Percentiles rank a stretch among this genome's conserved stretches.
These are phyloP conservation scores for Kuschelorhynchus macadamiae DNA, from an alignment of 2,888 invertebrate species.

Conservation along the genomic window DNA sequence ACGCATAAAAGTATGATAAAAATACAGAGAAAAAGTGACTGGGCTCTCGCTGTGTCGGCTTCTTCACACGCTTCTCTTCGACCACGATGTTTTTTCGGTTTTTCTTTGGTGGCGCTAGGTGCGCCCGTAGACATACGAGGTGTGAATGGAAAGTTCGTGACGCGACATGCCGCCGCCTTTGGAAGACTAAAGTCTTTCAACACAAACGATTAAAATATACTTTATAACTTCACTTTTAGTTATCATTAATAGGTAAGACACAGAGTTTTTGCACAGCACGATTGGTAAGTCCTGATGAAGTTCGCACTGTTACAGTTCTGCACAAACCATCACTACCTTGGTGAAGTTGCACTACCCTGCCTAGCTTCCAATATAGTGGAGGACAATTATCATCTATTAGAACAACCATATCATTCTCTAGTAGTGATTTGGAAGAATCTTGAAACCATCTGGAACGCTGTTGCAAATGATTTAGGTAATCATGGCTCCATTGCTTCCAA, in stretches of 20 bases:
- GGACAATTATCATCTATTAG: not conserved
- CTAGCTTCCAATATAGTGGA: not conserved
- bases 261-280: conserved; percentile 2
- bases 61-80: too few relatives aligned
- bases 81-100: too few relatives aligned
- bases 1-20: too few relatives aligned
- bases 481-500: too few relatives aligned
- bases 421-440: not conserved
- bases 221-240: not conserved
- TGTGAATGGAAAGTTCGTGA: too few relatives aligned
- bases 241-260: not conserved
- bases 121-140: too few relatives aligned
- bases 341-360: not conserved
- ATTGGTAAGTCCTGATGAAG: not conserved
- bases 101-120: too few relatives aligned
- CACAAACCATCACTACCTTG: not conserved
- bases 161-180: conserved; percentile 1
- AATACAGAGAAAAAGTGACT: too few relatives aligned
- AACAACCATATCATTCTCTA: not conserved
- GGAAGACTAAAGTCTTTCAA: conserved; percentile 6
- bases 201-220: too few relatives aligned
- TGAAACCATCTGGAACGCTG: not conserved
- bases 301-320: not conserved
- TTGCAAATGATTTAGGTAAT: not conserved
- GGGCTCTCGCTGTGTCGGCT: too few relatives aligned